Evolutionary conservation across 2,797 vertebrate species (phyloP).

Genomic region (Sebastes trivittatus): DNA sequence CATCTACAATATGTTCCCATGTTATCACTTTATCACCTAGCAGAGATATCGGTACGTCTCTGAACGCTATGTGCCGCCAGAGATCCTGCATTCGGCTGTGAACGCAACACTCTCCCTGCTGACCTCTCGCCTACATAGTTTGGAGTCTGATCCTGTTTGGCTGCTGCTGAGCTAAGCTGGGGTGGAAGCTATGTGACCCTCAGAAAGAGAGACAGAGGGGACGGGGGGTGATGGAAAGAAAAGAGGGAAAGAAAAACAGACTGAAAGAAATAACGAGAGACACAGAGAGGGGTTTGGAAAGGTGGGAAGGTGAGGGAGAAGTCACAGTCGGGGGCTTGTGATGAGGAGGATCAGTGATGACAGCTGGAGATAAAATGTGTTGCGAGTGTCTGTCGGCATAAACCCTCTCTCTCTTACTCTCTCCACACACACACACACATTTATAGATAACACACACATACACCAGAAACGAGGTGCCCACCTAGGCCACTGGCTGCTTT

Average conservation of each 20-base stretch:
- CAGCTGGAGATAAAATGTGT: conserved; percentile 46
- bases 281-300: not conserved
- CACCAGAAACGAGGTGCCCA: conserved; percentile 66
- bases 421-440: not conserved
- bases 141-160: conserved; percentile 54
- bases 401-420: not conserved
- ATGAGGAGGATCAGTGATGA: conserved; percentile 37
- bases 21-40: conserved; percentile 22
- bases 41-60: not conserved
- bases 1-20: not conserved
- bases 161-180: conserved; percentile 37
- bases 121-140: conserved; percentile 64
- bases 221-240: conserved; percentile 6
- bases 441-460: not conserved
- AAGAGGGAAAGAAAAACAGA: conserved; percentile 2
- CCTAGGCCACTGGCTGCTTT: conserved; percentile 91
- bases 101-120: conserved; percentile 4
- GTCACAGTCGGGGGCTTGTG: not conserved
- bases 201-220: not conserved
- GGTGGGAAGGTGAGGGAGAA: not conserved
- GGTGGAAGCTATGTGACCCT: conserved; percentile 34
- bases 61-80: conserved; percentile 10
- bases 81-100: conserved; percentile 19
- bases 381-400: conserved; percentile 13
- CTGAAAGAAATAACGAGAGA: not conserved